Conservation (phyloP, 2,888 invertebrate species). For the Flexamia atlantica region DNA sequence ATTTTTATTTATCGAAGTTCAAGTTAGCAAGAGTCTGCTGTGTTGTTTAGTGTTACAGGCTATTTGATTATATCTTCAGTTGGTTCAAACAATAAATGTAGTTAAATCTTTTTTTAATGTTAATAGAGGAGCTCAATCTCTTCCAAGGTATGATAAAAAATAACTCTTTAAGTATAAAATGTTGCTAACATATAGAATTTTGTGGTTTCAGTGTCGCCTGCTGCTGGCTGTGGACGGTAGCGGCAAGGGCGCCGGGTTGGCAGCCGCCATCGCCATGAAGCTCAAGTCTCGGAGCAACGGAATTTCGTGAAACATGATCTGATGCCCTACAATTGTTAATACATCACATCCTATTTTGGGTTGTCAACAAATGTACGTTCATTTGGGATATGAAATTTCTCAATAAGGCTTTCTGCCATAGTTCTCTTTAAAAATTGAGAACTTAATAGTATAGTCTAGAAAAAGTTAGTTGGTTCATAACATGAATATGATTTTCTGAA, state of each 20-base stretch:
- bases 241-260: slow-evolving; percentile 88
- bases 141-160: too few relatives aligned
- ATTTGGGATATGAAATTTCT: not conserved
- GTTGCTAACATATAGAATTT: too few relatives aligned
- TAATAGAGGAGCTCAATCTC: too few relatives aligned
- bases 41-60: too few relatives aligned
- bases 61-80: too few relatives aligned
- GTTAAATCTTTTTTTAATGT: too few relatives aligned
- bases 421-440: not conserved
- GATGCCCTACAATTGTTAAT: not conserved
- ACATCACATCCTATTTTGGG: not conserved
- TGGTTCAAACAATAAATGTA: too few relatives aligned
- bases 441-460: not conserved
- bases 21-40: too few relatives aligned
- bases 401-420: not conserved
- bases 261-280: slow-evolving; percentile 84
- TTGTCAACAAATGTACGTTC: not conserved
- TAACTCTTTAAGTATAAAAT: too few relatives aligned
- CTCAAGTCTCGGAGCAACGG: slow-evolving; percentile 70
- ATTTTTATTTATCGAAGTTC: too few relatives aligned
- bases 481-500: too few relatives aligned
- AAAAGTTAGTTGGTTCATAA: not conserved
- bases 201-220: slow-evolving; percentile 78
- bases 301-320: slow-evolving; percentile 39
- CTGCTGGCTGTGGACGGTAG: slow-evolving; percentile 88